These are phyloP conservation scores for Platyscelio sp. DNA, from an alignment of 2,888 invertebrate genomes.

Conservation along the genomic window DNA sequence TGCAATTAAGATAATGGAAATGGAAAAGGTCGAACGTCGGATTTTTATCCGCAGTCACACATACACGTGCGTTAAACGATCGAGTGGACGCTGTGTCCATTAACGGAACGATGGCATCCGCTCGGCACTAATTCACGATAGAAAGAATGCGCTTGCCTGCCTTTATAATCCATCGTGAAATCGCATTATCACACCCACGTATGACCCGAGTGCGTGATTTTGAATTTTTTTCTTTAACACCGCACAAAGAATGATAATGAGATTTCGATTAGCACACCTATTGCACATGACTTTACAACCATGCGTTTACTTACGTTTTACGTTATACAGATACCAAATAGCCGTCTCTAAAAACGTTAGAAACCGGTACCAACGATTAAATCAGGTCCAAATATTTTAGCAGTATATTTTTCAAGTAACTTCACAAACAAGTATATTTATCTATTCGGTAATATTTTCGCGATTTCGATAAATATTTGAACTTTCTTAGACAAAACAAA, in stretches of 20 bases:
- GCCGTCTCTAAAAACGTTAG: background rate
- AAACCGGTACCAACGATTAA: too few species aligned
- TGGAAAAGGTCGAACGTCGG: conserved; percentile 14
- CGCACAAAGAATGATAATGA: conserved; percentile 41
- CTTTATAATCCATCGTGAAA: conserved; percentile 53
- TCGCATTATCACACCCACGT: conserved; percentile 60
- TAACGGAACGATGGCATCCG: conserved; percentile 57
- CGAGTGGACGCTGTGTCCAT: conserved; percentile 38
- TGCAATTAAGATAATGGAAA: conserved; percentile 22
- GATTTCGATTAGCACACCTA: conserved; percentile 48
- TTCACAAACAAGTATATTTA: too few species aligned
- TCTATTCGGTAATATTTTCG: too few species aligned
- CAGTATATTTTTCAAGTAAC: too few species aligned
- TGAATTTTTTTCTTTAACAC: conserved; percentile 35
- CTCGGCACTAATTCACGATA: conserved; percentile 37
- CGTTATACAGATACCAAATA: too few species aligned
- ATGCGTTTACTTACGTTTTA: background rate
- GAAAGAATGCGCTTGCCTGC: conserved; percentile 47
- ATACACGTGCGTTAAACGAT: conserved; percentile 41
- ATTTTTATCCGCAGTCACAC: conserved; percentile 24
- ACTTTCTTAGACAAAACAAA: too few species aligned
- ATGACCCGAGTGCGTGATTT: conserved; percentile 39
- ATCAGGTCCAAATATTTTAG: too few species aligned
- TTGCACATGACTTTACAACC: background rate
- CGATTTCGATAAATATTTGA: too few species aligned